Conservation (phyloP, 2,797 vertebrate genomes). For the Enteromius argenteus region DNA sequence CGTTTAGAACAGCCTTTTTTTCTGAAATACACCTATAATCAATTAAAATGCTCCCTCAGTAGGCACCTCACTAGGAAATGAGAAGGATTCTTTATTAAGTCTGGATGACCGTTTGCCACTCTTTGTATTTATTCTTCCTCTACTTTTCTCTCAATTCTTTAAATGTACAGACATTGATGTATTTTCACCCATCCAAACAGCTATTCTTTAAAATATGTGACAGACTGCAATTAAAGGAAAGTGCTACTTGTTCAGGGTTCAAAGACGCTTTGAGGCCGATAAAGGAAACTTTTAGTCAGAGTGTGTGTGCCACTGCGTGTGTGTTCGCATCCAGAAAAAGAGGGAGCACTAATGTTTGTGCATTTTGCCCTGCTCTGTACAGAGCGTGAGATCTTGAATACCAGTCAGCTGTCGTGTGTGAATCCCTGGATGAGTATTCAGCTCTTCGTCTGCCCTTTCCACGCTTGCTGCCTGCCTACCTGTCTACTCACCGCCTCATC, state of each 20-base stretch:
- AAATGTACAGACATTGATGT: slow-evolving; percentile 18
- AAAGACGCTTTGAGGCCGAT: slow-evolving; percentile 32
- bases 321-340: slow-evolving; percentile 4
- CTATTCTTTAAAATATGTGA: slow-evolving; percentile 36
- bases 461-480: slow-evolving; percentile 31
- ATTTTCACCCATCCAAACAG: slow-evolving; percentile 47
- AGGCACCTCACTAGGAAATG: not conserved
- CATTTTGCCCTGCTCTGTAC: slow-evolving; percentile 25
- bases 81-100: not conserved
- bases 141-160: not conserved
- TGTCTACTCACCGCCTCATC: slow-evolving; percentile 39
- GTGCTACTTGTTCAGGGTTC: slow-evolving; percentile 16
- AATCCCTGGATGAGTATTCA: slow-evolving; percentile 64
- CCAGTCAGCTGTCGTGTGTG: slow-evolving; percentile 58
- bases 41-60: slow-evolving; percentile 2
- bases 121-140: slow-evolving; percentile 7
- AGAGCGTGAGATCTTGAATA: slow-evolving; percentile 62
- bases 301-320: slow-evolving; percentile 4
- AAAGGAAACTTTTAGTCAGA: slow-evolving; percentile 9
- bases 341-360: slow-evolving; percentile 32
- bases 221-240: slow-evolving; percentile 47
- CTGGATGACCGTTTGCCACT: not conserved
- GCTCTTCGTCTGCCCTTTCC: slow-evolving; percentile 59
- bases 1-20: not conserved
- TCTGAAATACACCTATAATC: not conserved